Conservation (phyloP, 2,113 vertebrate genomes). For the Panthera leo region DNA sequence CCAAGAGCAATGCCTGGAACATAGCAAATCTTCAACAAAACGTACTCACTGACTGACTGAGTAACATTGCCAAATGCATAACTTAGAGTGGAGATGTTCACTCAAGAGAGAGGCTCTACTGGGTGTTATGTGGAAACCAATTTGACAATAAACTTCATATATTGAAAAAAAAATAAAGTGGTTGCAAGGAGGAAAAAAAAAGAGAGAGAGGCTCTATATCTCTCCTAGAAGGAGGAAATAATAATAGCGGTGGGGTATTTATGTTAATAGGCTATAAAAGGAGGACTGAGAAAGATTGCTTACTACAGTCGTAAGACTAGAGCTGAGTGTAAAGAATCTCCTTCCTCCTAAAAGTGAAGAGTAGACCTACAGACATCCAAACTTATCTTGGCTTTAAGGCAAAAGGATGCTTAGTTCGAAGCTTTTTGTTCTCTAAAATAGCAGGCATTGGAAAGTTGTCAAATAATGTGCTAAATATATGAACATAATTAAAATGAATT, state of each 20-base stretch:
- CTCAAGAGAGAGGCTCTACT: not conserved
- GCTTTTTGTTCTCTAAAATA: not conserved
- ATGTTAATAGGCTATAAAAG: not conserved
- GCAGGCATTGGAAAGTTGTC: not conserved
- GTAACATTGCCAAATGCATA: not conserved
- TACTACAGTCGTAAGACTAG: not conserved
- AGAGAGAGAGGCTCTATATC: not conserved
- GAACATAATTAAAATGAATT: conserved; percentile 20
- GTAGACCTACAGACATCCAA: not conserved
- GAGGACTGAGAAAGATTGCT: not conserved
- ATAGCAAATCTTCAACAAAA: not conserved
- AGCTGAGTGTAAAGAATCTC: not conserved
- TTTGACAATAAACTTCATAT: too few species aligned
- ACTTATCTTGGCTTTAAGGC: not conserved
- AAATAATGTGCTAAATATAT: not conserved
- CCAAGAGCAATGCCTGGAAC: not conserved
- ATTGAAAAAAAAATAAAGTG: too few species aligned
- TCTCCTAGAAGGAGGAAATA: not conserved
- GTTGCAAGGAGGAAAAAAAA: too few species aligned
- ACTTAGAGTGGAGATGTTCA: not conserved
- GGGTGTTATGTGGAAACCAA: too few species aligned
- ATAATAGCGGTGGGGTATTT: not conserved
- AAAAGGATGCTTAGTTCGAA: not conserved
- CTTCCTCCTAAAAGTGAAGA: not conserved
- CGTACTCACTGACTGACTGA: not conserved